Conservation (phyloP, 2,797 vertebrate genomes). For the Chelidonichthys spinosus region DNA sequence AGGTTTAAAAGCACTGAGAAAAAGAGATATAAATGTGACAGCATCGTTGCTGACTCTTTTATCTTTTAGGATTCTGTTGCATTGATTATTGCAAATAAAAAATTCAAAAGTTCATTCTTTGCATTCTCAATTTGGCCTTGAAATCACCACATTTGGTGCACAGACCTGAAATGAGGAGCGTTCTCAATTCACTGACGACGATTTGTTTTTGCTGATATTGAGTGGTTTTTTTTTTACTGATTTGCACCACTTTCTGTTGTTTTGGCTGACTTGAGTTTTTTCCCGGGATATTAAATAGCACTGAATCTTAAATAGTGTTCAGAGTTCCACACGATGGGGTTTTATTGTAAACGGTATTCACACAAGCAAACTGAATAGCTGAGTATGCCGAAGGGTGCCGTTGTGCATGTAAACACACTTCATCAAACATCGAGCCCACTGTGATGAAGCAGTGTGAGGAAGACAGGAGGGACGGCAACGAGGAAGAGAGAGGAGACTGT, state of each 20-base stretch:
- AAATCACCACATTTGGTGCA: not conserved
- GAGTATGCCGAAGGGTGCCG: conserved; percentile 24
- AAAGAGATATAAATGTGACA: not conserved
- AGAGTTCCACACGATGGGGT: conserved; percentile 18
- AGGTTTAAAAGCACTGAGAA: not conserved
- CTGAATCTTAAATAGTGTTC: conserved; percentile 26
- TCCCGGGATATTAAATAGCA: conserved; percentile 29
- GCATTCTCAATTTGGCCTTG: not conserved
- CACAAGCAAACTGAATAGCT: conserved; percentile 25
- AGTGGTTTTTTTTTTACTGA: not conserved
- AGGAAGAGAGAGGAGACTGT: conserved; percentile 44
- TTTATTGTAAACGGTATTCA: conserved; percentile 26
- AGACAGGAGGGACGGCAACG: conserved; percentile 29
- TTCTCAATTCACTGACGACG: not conserved
- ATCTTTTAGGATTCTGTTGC: not conserved
- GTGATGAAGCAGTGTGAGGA: conserved; percentile 38
- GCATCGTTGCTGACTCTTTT: not conserved
- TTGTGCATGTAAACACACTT: conserved; percentile 36
- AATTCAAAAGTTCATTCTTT: not conserved
- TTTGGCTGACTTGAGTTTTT: conserved; percentile 18
- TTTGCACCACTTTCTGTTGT: conserved; percentile 21
- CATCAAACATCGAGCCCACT: conserved; percentile 23
- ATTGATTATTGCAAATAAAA: not conserved
- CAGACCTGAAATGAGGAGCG: not conserved
- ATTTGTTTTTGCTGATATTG: conserved; percentile 15